Conservation (phyloP, 1,140 invertebrate species). For the Musca domestica region DNA sequence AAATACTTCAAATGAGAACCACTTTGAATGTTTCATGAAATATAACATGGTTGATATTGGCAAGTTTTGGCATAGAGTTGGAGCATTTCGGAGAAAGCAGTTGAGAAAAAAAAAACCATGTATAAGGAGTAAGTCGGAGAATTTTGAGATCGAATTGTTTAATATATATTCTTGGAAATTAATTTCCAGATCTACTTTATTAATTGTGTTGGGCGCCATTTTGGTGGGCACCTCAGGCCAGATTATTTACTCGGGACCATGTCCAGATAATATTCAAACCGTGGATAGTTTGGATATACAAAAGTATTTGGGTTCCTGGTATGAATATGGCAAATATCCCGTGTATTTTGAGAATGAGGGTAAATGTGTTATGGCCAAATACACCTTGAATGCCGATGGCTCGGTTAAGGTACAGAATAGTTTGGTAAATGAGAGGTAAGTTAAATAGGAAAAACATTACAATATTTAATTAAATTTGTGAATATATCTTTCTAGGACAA, state of each 20-base stretch:
- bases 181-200: not conserved
- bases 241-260: not conserved
- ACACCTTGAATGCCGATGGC: constrained; percentile 58
- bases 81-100: too few relatives aligned
- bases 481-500: not conserved
- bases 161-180: too few relatives aligned
- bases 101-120: too few relatives aligned
- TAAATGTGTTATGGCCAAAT: constrained; percentile 69
- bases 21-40: too few relatives aligned
- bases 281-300: constrained; percentile 10
- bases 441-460: not conserved
- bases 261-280: constrained; percentile 8
- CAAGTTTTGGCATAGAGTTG: too few relatives aligned
- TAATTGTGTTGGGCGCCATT: not conserved
- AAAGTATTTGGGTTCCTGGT: constrained; percentile 70
- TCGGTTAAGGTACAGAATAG: constrained; percentile 63
- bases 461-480: not conserved
- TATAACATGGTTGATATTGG: too few relatives aligned
- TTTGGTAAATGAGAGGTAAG: constrained; percentile 53
- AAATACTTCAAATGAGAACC: too few relatives aligned
- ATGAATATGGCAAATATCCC: constrained; percentile 72
- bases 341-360: constrained; percentile 69
- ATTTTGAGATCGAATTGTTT: too few relatives aligned
- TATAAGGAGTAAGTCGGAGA: too few relatives aligned
- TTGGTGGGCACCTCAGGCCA: not conserved